Evolutionary conservation across 2,888 invertebrate genomes (phyloP), one percentile per base, ranked within the genome.

Genomic region (Synanthedon andrenaeformis): DNA sequence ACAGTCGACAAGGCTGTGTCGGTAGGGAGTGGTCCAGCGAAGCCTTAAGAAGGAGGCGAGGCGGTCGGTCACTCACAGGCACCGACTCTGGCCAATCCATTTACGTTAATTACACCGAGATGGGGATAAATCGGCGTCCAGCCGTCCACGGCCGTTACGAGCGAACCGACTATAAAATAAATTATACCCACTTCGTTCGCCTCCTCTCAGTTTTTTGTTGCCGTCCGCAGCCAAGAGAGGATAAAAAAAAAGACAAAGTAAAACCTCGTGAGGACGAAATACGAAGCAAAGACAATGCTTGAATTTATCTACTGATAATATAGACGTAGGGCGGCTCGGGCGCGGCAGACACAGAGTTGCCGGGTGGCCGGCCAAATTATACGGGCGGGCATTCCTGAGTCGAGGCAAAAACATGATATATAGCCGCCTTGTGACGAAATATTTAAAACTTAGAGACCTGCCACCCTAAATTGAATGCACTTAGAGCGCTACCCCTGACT

Each of bases 291-390:
- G 87, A 87, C 87, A 86, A 85, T 84, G 85, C 83, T 82, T 79
- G 81, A 86, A 87, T 85, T 85, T 87, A 87, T 87, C 86, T 86
- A 87, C 86, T 85, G 87, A 87, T 87, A 86, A 87, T 87, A 84
- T 87, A 87, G 87, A 86, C 85, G 85, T 85, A 84, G 82, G 82
- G 76, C 79, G 80, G 79, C 76, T 51, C 10, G 78, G 70, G 73
- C 73, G 72, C 77, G 76, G 79, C 75, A 80, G 82, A 80, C 83
- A 75, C 67, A 64, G 62, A 70, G 82, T 79, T 79, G 79, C 69
- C 69, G 69, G 70, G 82, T 81, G 83, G 83, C 81, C 82, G 74
- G 76, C 79, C 82, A 81, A 85, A 85, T 85, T 85, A 84, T 83
- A 83, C 85, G 74, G 80, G 76, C 78, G 78, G 77, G 78, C 82